phyloP scores from a whole-genome alignment of 1,140 invertebrate species.

The Protaetia brevitarsis region DNA sequence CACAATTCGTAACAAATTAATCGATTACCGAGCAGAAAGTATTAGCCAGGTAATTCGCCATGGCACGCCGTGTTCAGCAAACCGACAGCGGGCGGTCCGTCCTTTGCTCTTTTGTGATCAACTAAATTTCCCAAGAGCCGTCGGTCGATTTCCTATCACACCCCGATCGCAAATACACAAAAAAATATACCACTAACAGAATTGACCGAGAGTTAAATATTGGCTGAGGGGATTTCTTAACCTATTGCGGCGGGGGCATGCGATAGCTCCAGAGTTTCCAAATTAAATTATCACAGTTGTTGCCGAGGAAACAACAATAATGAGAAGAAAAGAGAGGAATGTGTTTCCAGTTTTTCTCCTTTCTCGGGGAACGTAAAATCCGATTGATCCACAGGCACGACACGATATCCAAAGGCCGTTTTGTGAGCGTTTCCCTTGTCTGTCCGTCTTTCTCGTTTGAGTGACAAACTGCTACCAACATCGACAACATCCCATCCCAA shows the following conservation, averaged over 20 bases:
- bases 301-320: not conserved
- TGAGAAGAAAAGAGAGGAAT: not conserved
- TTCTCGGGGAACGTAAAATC: not conserved
- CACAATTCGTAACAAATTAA: constrained; percentile 8
- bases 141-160: not conserved
- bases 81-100: not conserved
- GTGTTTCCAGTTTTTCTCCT: not conserved
- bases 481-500: not conserved
- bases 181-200: not conserved
- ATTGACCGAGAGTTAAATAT: constrained; percentile 5
- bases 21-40: constrained; percentile 11
- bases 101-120: constrained; percentile 1
- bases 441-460: not conserved
- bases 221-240: constrained; percentile 5
- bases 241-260: not conserved
- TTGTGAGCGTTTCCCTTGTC: not conserved
- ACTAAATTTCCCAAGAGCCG: constrained; percentile 7
- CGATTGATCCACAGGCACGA: not conserved
- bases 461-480: not conserved
- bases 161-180: constrained; percentile 12
- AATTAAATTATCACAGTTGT: not conserved
- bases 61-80: not conserved
- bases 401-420: not conserved
- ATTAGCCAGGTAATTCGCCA: constrained; percentile 6
- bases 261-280: not conserved